A percentile compares a stretch with the other conserved stretches of the same genome.
phyloP scores from a whole-genome alignment of 1,140 invertebrate species.

The Sarcophaga bullata region DNA sequence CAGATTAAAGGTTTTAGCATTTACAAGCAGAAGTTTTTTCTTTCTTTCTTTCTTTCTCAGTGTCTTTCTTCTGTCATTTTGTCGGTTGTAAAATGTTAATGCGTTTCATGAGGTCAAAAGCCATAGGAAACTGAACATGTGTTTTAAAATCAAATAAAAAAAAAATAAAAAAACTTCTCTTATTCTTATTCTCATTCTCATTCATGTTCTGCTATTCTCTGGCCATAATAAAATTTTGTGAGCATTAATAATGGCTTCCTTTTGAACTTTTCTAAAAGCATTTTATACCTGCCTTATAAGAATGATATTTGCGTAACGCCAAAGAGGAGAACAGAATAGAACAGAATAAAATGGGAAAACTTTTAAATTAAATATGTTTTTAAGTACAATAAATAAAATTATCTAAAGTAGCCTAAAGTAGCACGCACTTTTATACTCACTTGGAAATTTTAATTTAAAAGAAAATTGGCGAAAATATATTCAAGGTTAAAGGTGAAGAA shows the following conservation, averaged over 20 bases:
- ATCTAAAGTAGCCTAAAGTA: too few species aligned
- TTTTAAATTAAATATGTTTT: too few species aligned
- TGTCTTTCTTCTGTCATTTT: background rate
- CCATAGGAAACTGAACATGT: background rate
- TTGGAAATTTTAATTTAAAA: too few species aligned
- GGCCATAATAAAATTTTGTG: background rate
- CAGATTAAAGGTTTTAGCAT: constrained; percentile 11
- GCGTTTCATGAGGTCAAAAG: background rate
- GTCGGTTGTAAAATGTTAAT: background rate
- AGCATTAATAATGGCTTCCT: background rate
- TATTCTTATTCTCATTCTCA: background rate
- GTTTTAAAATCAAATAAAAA: too few species aligned
- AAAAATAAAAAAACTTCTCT: too few species aligned
- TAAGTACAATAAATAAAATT: too few species aligned
- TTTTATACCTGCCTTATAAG: background rate
- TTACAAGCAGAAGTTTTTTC: background rate
- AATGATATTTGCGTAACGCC: background rate
- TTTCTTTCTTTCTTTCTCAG: background rate
- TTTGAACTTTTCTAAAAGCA: background rate
- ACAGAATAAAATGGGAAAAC: too few species aligned
- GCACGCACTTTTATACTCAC: too few species aligned
- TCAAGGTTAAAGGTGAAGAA: too few species aligned
- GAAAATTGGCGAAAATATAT: too few species aligned
- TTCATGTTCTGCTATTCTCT: background rate
- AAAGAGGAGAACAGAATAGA: too few species aligned